Base-by-base conservation (phyloP, 2,888 invertebrate genomes). In the Hecatera dysodea region DNA sequence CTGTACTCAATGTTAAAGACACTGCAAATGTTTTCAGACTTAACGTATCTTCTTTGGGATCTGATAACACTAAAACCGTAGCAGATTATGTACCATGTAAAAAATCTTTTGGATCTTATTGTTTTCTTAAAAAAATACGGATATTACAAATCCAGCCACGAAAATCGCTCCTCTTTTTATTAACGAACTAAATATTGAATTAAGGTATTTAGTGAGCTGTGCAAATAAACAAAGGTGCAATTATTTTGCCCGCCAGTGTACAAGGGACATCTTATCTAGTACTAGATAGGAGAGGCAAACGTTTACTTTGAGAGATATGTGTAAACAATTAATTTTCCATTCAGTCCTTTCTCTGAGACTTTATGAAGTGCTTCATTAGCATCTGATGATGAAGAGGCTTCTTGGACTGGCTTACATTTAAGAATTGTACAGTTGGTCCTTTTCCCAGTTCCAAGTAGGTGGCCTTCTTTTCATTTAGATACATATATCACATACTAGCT, bases 291-390 rank as follows among this genome's bases (percentile, higher is more conserved):
- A 67, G 22, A 15, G 36, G 72, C 64, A 86, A 85, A 86, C 63
- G 78, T 86, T 84, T 82, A 61, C 67, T 74, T 81, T 72, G 72
- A 74, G 84, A 82, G 86, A 86, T 87, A 88, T 85, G 83, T 81
- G 85, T 80, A 80, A 88, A 86, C 81, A 86, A 86, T 86, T 83
- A 80, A 72, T 84, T 80, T 80, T 56, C 74, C 82, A 83, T 79
- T 83, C 67, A 75, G 67, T 78, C 75, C 77, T 83, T 76, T 80
- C 82, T 78, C 82, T 60, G 39, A 64, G 78, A 59, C 76, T 75
- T 71, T 75, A 80, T 80, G 75, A 53, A 66, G 76, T 76, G 56
- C 60, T 67, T 80, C n/a, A n/a, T 67, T 39, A 57, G 69, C 24
- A 55, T 70, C 63, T 67, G 78, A 61, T 36, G 63, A 39, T 44